Evolutionary conservation across 2,888 invertebrate genomes (phyloP).

Genomic region (Drosophila mayaguana): DNA sequence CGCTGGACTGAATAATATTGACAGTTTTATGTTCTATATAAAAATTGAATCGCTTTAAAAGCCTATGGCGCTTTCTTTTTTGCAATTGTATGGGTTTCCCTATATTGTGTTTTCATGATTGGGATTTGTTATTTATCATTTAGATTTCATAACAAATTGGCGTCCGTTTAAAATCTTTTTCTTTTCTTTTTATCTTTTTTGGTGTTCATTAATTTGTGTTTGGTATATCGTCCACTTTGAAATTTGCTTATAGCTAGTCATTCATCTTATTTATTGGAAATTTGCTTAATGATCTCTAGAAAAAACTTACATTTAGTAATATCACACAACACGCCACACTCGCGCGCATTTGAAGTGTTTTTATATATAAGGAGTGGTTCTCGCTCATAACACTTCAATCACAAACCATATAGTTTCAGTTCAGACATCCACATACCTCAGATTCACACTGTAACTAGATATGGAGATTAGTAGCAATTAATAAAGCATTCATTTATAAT

Average conservation of each 20-base stretch:
- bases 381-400: conserved; percentile 38
- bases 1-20: conserved; percentile 34
- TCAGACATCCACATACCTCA: conserved; percentile 48
- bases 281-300: conserved; percentile 50
- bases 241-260: conserved; percentile 62
- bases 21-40: conserved; percentile 21
- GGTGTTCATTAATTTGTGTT: conserved; percentile 41
- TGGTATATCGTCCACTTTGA: conserved; percentile 36
- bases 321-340: conserved; percentile 77
- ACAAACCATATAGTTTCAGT: conserved; percentile 47
- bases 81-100: not conserved
- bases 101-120: conserved; percentile 30
- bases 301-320: conserved; percentile 71
- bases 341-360: conserved; percentile 66
- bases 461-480: conserved; percentile 29
- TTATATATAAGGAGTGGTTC: conserved; percentile 22
- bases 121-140: conserved; percentile 9
- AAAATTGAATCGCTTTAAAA: conserved; percentile 3
- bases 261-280: conserved; percentile 48
- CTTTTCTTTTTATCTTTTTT: conserved; percentile 24
- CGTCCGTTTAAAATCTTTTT: conserved; percentile 78
- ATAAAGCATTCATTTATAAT: conserved; percentile 32
- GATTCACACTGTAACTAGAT: conserved; percentile 59
- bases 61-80: not conserved
- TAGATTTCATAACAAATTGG: conserved; percentile 41